phyloP scores from a whole-genome alignment of 2,888 invertebrate genomes.

The Scaptomyza tumidula region DNA sequence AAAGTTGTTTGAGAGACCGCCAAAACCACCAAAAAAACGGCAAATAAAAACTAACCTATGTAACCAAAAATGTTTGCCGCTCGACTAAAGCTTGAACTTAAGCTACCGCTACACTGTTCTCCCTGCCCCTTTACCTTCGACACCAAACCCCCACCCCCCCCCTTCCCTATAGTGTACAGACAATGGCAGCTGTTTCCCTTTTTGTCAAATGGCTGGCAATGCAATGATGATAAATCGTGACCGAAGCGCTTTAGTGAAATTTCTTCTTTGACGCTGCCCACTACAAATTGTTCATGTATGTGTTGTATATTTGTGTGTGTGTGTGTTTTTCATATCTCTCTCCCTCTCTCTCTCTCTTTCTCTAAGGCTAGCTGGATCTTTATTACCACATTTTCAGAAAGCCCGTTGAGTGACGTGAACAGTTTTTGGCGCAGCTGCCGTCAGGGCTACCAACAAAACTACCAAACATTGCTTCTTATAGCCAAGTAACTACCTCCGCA shows the following conservation, averaged over 20 bases:
- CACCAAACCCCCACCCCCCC: background rate
- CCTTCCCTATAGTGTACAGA: no score
- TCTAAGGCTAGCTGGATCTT: conserved; percentile 40
- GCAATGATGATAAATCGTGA: conserved; percentile 76
- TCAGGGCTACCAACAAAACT: conserved; percentile 24
- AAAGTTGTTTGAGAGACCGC: conserved; percentile 48
- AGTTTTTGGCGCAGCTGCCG: conserved; percentile 59
- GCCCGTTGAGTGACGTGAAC: conserved; percentile 65
- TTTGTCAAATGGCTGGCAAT: conserved; percentile 63
- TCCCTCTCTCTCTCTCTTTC: conserved; percentile 27
- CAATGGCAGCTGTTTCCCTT: conserved; percentile 65
- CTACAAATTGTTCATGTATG: conserved; percentile 26
- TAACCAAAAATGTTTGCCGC: conserved; percentile 46
- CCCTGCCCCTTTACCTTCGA: background rate
- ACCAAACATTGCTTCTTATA: conserved; percentile 50
- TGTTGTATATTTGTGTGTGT: background rate
- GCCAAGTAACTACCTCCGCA: conserved; percentile 52
- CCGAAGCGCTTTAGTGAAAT: conserved; percentile 66
- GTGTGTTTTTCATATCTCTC: background rate
- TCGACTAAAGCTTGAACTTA: conserved; percentile 57
- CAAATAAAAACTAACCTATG: conserved; percentile 25
- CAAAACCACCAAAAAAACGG: conserved; percentile 7
- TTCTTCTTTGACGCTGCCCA: conserved; percentile 48
- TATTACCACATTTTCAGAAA: conserved; percentile 55
- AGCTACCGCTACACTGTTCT: conserved; percentile 11